A percentile compares a stretch with the other conserved stretches of the same genome.
Conservation (phyloP, 2,888 invertebrate genomes). For the Epirrita christyi region DNA sequence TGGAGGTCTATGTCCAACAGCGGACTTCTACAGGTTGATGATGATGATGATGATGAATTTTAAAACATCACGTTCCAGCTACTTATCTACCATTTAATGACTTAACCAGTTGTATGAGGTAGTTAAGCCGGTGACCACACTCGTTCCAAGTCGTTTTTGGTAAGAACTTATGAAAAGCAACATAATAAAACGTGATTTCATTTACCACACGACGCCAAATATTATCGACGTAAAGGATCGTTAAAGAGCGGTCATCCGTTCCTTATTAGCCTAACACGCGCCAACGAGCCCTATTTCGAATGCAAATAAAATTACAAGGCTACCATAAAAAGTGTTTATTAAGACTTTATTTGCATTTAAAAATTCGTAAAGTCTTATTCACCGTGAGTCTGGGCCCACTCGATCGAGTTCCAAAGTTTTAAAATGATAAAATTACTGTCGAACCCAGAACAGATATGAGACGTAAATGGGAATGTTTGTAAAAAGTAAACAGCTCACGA, state of each 20-base stretch:
- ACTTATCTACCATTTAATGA: constrained; percentile 32
- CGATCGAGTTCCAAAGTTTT: constrained; percentile 68
- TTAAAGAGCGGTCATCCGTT: constrained; percentile 71
- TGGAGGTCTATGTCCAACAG: too few relatives aligned
- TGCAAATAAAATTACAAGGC: constrained; percentile 79
- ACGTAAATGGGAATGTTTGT: constrained; percentile 74
- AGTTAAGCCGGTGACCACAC: constrained; percentile 49
- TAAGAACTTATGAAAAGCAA: constrained; percentile 56
- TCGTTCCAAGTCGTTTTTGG: constrained; percentile 53
- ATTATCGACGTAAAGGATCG: constrained; percentile 66
- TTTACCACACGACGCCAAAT: constrained; percentile 62
- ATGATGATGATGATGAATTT: constrained; percentile 20
- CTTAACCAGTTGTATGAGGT: constrained; percentile 41
- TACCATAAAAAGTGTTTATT: constrained; percentile 80
- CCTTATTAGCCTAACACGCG: constrained; percentile 80
- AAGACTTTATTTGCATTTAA: constrained; percentile 80
- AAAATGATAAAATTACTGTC: constrained; percentile 78
- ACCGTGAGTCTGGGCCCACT: constrained; percentile 60
- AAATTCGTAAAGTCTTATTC: constrained; percentile 82
- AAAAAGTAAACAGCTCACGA: constrained; percentile 63
- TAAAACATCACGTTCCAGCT: constrained; percentile 26
- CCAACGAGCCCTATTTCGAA: constrained; percentile 72
- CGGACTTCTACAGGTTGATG: too few relatives aligned
- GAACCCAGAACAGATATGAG: constrained; percentile 64
- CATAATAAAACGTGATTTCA: constrained; percentile 69